Evolutionary conservation across 2,797 vertebrate genomes (phyloP).

Genomic region (Artibeus lituratus): DNA sequence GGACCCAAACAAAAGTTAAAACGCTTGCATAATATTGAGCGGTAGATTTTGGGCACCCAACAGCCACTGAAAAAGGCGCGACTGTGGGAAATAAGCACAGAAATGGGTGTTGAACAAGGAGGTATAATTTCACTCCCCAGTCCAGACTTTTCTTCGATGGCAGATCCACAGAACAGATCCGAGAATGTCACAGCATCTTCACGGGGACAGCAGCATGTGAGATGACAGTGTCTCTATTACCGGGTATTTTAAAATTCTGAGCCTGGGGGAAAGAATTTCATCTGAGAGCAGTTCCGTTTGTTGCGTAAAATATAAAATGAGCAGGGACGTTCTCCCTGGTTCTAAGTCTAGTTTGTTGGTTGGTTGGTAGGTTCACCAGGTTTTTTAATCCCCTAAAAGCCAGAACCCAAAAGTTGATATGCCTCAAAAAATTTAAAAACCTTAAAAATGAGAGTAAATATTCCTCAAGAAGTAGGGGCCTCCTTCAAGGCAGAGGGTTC

Average conservation of each 20-base stretch:
- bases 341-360: not conserved
- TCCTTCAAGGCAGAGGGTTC: not conserved
- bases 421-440: not conserved
- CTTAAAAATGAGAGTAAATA: not conserved
- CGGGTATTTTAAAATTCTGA: not conserved
- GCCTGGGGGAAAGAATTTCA: not conserved
- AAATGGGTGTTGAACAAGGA: slow-evolving; percentile 32
- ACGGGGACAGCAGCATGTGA: not conserved
- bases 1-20: not conserved
- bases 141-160: slow-evolving; percentile 21
- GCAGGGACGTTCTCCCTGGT: not conserved
- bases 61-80: not conserved
- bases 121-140: not conserved
- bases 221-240: not conserved
- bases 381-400: not conserved
- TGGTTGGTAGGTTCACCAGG: not conserved
- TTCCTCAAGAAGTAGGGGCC: not conserved
- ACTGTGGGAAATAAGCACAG: not conserved
- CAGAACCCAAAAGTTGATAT: not conserved
- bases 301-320: not conserved
- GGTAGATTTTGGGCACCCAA: not conserved
- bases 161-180: not conserved
- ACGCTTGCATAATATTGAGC: slow-evolving; percentile 4
- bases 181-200: slow-evolving; percentile 1
- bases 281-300: not conserved